phyloP scores from a whole-genome alignment of 2,797 vertebrate species.

The Rhinatrema bivittatum region DNA sequence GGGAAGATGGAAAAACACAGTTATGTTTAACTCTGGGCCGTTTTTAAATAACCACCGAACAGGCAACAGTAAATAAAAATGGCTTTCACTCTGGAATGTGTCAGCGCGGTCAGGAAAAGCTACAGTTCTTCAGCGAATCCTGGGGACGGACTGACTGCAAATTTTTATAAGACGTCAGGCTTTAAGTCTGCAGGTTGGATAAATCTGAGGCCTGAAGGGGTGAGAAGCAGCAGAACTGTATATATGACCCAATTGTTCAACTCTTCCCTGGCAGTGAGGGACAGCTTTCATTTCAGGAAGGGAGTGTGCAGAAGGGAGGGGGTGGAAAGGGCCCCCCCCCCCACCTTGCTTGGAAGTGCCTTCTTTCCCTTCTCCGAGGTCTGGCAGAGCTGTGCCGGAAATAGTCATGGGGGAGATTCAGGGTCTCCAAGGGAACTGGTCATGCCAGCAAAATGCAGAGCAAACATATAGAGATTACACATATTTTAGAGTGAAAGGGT shows the following conservation, averaged over 20 bases:
- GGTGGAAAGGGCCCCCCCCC: background rate
- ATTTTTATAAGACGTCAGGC: background rate
- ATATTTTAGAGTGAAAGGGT: no score
- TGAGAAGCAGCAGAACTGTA: rapidly evolving
- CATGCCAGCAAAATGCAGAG: no score
- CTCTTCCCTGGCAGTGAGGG: rapidly evolving
- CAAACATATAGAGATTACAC: no score
- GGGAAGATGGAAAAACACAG: background rate
- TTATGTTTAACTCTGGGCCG: background rate
- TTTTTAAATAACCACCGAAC: background rate
- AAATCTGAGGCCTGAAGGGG: background rate
- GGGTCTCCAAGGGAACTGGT: no score
- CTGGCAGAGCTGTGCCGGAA: no score
- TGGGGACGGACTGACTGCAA: rapidly evolving
- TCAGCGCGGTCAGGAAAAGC: rapidly evolving
- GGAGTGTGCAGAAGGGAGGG: background rate
- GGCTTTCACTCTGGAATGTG: background rate
- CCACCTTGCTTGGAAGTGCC: no score
- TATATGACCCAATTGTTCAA: no score
- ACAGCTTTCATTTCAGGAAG: rapidly evolving
- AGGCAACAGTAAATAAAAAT: background rate
- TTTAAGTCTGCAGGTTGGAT: background rate
- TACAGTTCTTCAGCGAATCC: background rate
- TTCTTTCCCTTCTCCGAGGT: no score
- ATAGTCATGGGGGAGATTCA: no score